These are phyloP conservation scores for Nothoprocta pentlandii DNA, from an alignment of 2,113 vertebrate species.

Conservation along the genomic window DNA sequence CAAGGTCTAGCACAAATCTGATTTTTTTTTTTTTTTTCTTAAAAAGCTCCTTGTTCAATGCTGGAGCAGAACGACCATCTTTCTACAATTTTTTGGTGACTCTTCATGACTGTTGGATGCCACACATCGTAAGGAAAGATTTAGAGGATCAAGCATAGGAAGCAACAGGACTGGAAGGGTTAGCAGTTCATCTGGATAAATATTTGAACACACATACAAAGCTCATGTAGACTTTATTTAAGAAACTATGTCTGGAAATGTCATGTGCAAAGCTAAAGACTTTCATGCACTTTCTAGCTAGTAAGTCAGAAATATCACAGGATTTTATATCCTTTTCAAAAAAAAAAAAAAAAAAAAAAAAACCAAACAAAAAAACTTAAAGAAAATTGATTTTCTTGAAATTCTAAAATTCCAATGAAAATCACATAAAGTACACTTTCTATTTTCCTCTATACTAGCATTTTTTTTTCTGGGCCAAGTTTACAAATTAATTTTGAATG, in stretches of 20 bases:
- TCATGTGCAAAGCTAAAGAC: not conserved
- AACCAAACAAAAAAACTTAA: not conserved
- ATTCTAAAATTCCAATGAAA: not conserved
- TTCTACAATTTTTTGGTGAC: not conserved
- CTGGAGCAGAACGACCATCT: not conserved
- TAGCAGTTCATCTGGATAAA: not conserved
- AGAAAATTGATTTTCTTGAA: not conserved
- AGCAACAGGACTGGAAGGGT: not conserved
- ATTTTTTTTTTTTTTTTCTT: not conserved
- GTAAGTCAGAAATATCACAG: not conserved
- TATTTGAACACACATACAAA: not conserved
- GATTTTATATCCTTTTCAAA: not conserved
- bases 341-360: not conserved
- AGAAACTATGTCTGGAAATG: not conserved
- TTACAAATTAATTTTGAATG: not conserved
- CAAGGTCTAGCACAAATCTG: too few relatives aligned
- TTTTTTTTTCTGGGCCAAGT: not conserved
- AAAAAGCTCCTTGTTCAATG: not conserved
- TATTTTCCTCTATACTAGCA: not conserved
- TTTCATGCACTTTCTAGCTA: not conserved
- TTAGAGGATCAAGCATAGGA: not conserved
- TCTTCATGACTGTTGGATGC: not conserved
- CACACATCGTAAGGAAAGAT: not conserved
- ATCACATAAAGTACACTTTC: not conserved
- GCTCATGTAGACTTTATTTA: not conserved